Evolutionary conservation across 1,140 invertebrate genomes (phyloP).

Genomic region (Drosophila oshimai): DNA sequence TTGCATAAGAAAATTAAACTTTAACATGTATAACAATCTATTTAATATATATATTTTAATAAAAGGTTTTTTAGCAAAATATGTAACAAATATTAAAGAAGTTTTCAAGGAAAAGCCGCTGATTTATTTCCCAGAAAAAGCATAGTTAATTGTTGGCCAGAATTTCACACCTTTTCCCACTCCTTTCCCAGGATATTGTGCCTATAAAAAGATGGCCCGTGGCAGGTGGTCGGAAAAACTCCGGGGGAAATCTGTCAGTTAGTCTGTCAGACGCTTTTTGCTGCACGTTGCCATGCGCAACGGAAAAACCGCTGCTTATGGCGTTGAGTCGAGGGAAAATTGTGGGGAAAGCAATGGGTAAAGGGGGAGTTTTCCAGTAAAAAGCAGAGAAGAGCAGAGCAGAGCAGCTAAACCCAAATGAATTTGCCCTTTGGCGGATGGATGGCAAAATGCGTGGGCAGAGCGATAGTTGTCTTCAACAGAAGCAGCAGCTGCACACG

Average conservation of each 20-base stretch:
- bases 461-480: conserved; percentile 3
- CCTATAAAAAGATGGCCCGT: conserved; percentile 27
- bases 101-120: too few species aligned
- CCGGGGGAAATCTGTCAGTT: conserved; percentile 3
- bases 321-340: background rate
- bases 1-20: too few species aligned
- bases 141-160: too few species aligned
- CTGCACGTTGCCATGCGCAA: conserved; percentile 33
- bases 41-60: too few species aligned
- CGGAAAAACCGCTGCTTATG: conserved; percentile 37
- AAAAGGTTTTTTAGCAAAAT: too few species aligned
- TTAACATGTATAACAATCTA: too few species aligned
- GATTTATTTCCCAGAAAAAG: too few species aligned
- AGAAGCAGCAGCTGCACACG: conserved; percentile 2
- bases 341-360: background rate
- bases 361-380: background rate
- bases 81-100: too few species aligned
- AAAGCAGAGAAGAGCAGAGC: conserved; percentile 14
- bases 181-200: background rate
- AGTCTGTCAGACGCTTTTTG: conserved; percentile 24
- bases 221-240: conserved; percentile 21
- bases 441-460: background rate
- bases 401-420: conserved; percentile 30
- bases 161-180: too few species aligned
- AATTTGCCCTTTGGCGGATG: conserved; percentile 19